Evolutionary conservation across 2,888 invertebrate genomes (phyloP).

Genomic region (Torymus aiolomorphi): DNA sequence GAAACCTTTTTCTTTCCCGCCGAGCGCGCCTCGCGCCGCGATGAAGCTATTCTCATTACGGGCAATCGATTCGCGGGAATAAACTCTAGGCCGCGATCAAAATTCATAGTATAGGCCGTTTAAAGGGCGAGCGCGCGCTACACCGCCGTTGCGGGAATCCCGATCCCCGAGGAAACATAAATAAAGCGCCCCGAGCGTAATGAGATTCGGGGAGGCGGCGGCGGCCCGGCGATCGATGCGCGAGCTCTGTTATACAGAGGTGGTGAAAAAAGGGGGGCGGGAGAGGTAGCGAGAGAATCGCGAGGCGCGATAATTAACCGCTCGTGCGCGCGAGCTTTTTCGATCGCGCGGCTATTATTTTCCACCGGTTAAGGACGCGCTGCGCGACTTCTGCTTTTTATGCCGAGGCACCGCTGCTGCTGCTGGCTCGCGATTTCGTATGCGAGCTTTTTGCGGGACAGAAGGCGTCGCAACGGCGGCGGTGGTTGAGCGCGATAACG

Average conservation of each 20-base stretch:
- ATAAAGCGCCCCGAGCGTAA: slow-evolving; percentile 34
- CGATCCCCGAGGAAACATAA: slow-evolving; percentile 24
- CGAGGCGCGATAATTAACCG: slow-evolving; percentile 34
- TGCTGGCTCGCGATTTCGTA: too few relatives aligned
- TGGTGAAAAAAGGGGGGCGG: not conserved
- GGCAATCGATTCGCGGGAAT: slow-evolving; percentile 18
- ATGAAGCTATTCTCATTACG: slow-evolving; percentile 28
- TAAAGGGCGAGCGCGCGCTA: not conserved
- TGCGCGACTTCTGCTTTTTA: too few relatives aligned
- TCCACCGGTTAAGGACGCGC: not conserved
- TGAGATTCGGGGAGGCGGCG: slow-evolving; percentile 15
- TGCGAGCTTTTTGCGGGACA: too few relatives aligned
- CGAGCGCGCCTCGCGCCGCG: not conserved
- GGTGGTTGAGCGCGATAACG: too few relatives aligned
- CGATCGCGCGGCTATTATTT: not conserved
- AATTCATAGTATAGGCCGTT: slow-evolving; percentile 42
- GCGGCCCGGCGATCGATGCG: not conserved
- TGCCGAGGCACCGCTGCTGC: too few relatives aligned
- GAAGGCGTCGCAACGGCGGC: too few relatives aligned
- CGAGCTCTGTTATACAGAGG: not conserved
- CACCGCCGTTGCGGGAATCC: slow-evolving; percentile 20
- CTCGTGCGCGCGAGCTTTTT: slow-evolving; percentile 1
- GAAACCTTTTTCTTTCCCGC: too few relatives aligned
- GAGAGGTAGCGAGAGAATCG: not conserved
- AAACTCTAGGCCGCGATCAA: slow-evolving; percentile 24